Evolutionary conservation across 2,888 invertebrate species (phyloP), one percentile per base, ranked within the genome.

Genomic region (Sialis lutaria): DNA sequence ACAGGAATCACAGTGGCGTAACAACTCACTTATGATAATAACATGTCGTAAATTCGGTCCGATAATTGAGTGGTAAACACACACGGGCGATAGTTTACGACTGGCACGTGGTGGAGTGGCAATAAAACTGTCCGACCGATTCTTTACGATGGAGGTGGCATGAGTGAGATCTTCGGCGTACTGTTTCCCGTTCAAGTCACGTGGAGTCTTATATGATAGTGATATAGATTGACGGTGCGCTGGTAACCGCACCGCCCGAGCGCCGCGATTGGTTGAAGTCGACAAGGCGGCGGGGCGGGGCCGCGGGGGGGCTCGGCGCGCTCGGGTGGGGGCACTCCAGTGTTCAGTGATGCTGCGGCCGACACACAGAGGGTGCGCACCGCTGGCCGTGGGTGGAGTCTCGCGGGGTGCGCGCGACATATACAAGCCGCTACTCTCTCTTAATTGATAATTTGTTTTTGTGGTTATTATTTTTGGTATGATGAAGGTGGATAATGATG

Each of bases 261-360:
- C 61, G 61, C 57, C 62, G 60, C 50, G 70, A 71, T 72, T 71
- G 70, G 69, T 67, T 68, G 69, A 67, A 67, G 68, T 64, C 52
- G 46, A 41, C 42, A 31, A 42, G 22, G 42, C 32, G 42, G 10
- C 53, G 54, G 22, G 22, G 56, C 57, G 55, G 54, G 56, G 57
- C 52, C 51, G 54, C 52, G 51, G 51, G 50, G 51, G 52, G 53
- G 52, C 53, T 51, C 49, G 50, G 55, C 49, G 50, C 61, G 63
- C 58, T 57, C 59, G 57, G 56, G 58, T 58, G 56, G 56, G 53
- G 59, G 56, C 64, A 52, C 55, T 68, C 66, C 12, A 12, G 22
- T 22, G 22, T 22, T 22, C 22, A 22, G 22, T 22, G 39, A 12
- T 39, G 39, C 13, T 39, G 39, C 39, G 13, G 39, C 39, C 39